Conservation (phyloP, 1,140 invertebrate genomes). For the Calephelis nemesis region DNA sequence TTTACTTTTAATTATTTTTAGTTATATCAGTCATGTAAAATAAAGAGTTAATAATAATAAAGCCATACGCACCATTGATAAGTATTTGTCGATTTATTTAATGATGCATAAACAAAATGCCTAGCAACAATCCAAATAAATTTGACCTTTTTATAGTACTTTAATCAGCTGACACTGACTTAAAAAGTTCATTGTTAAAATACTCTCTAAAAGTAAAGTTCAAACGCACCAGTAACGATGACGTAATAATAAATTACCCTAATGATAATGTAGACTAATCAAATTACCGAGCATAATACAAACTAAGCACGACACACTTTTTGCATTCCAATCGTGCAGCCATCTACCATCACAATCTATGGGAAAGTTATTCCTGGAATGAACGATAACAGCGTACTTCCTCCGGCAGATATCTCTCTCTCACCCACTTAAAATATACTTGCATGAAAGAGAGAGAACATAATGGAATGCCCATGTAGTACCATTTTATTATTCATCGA, state of each 20-base stretch:
- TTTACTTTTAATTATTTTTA: too few species aligned
- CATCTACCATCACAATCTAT: slow-evolving; percentile 63
- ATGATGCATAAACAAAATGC: too few species aligned
- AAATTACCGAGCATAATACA: slow-evolving; percentile 4
- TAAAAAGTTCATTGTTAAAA: too few species aligned
- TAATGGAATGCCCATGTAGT: slow-evolving; percentile 57
- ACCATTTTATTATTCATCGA: slow-evolving; percentile 67
- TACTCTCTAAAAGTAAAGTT: too few species aligned
- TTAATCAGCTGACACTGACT: too few species aligned
- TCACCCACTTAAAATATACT: slow-evolving; percentile 20
- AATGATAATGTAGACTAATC: slow-evolving; percentile 4
- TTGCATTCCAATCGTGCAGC: slow-evolving; percentile 60
- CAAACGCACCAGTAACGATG: not conserved
- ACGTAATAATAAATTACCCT: not conserved
- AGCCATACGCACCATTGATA: too few species aligned
- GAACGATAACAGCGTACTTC: slow-evolving; percentile 70
- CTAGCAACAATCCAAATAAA: too few species aligned
- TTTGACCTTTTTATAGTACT: too few species aligned
- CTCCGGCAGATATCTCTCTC: slow-evolving; percentile 48
- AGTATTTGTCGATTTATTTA: too few species aligned
- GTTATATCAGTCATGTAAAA: too few species aligned
- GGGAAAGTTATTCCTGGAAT: slow-evolving; percentile 74
- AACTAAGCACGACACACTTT: slow-evolving; percentile 47
- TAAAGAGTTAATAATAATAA: too few species aligned
- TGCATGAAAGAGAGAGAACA: slow-evolving; percentile 39